Conservation (phyloP, 1,140 invertebrate species). For the Drosophila nigromelanica region DNA sequence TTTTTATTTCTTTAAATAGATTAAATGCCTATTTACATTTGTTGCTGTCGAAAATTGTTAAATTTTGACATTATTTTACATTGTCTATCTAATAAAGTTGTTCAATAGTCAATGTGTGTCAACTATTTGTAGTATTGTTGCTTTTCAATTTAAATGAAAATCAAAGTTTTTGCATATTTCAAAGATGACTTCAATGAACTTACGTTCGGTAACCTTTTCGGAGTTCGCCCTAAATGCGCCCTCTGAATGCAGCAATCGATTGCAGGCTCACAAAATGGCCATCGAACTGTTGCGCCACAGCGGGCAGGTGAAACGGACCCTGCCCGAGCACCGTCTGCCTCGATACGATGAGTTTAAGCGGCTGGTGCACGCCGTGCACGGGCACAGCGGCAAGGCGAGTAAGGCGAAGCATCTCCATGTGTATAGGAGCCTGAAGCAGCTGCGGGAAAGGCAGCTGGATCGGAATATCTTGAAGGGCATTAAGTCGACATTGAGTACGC, state of each 20-base stretch:
- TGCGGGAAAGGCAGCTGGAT: not conserved
- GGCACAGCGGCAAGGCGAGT: not conserved
- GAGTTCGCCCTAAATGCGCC: not conserved
- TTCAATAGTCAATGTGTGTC: not conserved
- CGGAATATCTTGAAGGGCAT: not conserved
- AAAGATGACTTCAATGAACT: not conserved
- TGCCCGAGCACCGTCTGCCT: slow-evolving; percentile 5
- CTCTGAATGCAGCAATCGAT: not conserved
- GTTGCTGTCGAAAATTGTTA: not conserved
- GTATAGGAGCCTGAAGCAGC: not conserved
- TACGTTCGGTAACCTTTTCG: not conserved
- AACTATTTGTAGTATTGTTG: slow-evolving; percentile 1
- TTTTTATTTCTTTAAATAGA: no score
- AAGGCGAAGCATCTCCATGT: not conserved
- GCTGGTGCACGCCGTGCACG: slow-evolving; percentile 3
- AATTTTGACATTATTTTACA: not conserved
- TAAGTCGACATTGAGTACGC: not conserved
- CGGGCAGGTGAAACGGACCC: not conserved
- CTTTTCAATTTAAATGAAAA: not conserved
- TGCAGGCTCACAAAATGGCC: slow-evolving; percentile 6
- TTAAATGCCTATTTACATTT: no score
- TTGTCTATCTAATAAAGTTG: no score
- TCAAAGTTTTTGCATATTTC: not conserved
- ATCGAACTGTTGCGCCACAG: not conserved
- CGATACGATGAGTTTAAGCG: slow-evolving; percentile 8